phyloP scores from a whole-genome alignment of 2,113 vertebrate genomes.

The Cisticola juncidis region DNA sequence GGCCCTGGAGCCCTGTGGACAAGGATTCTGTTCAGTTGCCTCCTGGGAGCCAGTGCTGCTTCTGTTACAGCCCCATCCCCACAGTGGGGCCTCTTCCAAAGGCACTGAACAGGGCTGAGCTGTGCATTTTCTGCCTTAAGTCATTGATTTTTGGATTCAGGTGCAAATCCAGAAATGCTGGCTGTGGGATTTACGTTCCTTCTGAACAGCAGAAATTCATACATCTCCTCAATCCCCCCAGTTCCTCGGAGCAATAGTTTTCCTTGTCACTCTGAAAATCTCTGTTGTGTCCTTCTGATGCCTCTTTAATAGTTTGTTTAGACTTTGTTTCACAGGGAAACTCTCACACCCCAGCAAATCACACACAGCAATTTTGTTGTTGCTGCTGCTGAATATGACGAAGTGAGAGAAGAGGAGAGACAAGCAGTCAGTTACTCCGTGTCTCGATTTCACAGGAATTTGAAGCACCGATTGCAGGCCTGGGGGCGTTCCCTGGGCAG shows the following conservation, averaged over 20 bases:
- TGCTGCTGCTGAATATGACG: not conserved
- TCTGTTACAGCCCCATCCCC: accelerated
- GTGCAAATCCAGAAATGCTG: not conserved
- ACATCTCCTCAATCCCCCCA: not conserved
- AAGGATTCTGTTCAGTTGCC: too few relatives aligned
- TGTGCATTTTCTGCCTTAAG: not conserved
- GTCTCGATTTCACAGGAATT: not conserved
- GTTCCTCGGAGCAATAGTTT: not conserved
- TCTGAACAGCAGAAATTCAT: not conserved
- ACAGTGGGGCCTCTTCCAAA: not conserved
- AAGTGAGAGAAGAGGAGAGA: not conserved
- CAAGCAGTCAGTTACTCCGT: not conserved
- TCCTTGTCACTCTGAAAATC: not conserved
- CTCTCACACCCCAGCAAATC: not conserved
- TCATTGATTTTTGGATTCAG: not conserved
- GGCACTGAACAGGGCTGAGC: not conserved
- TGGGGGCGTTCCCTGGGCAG: not conserved
- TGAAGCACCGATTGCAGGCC: not conserved
- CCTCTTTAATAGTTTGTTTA: not conserved
- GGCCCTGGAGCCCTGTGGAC: not conserved
- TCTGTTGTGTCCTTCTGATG: not conserved
- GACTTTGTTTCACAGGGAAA: not conserved
- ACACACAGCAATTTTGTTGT: not conserved
- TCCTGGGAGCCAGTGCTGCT: accelerated
- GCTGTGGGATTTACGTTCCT: not conserved